These are phyloP conservation scores for Rhynchotus rufescens DNA, from an alignment of 2,797 vertebrate genomes.

Conservation along the genomic window DNA sequence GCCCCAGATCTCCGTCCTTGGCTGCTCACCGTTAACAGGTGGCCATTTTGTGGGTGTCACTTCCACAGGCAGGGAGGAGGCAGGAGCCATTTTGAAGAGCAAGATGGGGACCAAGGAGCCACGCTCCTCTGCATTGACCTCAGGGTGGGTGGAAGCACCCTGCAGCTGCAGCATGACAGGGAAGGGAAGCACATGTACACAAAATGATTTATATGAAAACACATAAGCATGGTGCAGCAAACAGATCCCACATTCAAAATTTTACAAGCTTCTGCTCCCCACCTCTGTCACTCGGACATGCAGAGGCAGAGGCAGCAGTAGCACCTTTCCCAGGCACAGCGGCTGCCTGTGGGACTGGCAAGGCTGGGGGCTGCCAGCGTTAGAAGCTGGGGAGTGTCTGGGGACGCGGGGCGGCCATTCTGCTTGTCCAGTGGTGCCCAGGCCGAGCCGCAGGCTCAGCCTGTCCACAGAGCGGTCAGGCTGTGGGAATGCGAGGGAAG, in stretches of 20 bases:
- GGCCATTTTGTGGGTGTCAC: neutral
- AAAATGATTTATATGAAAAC: neutral
- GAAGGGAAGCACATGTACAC: neutral
- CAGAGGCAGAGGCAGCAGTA: rapidly evolving
- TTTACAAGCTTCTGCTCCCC: neutral
- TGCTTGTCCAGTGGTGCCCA: too few species aligned
- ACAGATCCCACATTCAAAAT: rapidly evolving
- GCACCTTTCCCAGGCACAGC: rapidly evolving
- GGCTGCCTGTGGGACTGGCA: rapidly evolving
- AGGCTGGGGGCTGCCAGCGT: neutral
- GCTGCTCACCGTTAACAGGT: rapidly evolving
- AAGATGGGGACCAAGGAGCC: neutral
- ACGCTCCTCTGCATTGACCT: neutral
- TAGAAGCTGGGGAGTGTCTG: neutral
- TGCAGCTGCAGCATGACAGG: neutral
- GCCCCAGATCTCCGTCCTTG: neutral
- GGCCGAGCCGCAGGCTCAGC: neutral
- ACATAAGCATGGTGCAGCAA: rapidly evolving
- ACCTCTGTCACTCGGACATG: neutral
- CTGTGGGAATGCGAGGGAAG: neutral
- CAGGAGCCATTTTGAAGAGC: neutral
- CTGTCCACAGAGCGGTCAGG: neutral
- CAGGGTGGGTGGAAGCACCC: neutral
- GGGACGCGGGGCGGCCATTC: neutral
- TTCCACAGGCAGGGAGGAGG: neutral